phyloP scores from a whole-genome alignment of 2,888 invertebrate species.

The Cerastoderma edule region DNA sequence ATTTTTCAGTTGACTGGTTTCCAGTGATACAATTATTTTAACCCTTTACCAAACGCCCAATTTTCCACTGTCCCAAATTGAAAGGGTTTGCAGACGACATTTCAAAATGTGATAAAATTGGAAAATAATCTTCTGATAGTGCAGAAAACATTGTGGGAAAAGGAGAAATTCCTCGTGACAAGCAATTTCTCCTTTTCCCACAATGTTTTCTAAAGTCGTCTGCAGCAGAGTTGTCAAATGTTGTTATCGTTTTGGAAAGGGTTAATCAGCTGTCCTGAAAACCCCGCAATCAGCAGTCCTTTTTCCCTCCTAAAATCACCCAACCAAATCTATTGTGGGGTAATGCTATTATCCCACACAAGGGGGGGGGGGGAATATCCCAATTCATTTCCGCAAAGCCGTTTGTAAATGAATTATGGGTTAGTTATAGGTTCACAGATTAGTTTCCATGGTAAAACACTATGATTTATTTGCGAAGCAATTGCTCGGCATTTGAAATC shows the following conservation, averaged over 20 bases:
- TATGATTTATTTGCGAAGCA: slow-evolving; percentile 21
- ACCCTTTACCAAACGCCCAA: too few species aligned
- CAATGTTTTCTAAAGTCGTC: slow-evolving; percentile 9
- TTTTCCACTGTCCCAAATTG: too few species aligned
- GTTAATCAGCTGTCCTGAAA: slow-evolving; percentile 8
- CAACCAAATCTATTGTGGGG: background rate
- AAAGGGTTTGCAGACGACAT: too few species aligned
- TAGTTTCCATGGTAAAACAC: slow-evolving; percentile 12
- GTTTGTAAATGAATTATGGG: slow-evolving; percentile 13
- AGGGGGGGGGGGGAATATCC: too few species aligned
- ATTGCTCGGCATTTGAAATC: slow-evolving; percentile 27
- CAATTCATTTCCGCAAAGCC: too few species aligned
- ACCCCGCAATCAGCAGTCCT: background rate
- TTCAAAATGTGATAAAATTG: too few species aligned
- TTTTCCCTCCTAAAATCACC: slow-evolving; percentile 2
- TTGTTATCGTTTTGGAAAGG: background rate
- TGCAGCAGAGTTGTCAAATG: background rate
- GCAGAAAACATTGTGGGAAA: slow-evolving; percentile 7
- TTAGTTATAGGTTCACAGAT: slow-evolving; percentile 7
- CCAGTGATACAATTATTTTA: too few species aligned
- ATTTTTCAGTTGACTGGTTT: too few species aligned
- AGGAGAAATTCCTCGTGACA: background rate
- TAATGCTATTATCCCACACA: slow-evolving; percentile 1
- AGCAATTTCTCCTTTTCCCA: slow-evolving; percentile 8
- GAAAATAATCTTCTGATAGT: too few species aligned